These are phyloP conservation scores for Nilaparvata lugens DNA, from an alignment of 1,140 invertebrate genomes.

Conservation along the genomic window DNA sequence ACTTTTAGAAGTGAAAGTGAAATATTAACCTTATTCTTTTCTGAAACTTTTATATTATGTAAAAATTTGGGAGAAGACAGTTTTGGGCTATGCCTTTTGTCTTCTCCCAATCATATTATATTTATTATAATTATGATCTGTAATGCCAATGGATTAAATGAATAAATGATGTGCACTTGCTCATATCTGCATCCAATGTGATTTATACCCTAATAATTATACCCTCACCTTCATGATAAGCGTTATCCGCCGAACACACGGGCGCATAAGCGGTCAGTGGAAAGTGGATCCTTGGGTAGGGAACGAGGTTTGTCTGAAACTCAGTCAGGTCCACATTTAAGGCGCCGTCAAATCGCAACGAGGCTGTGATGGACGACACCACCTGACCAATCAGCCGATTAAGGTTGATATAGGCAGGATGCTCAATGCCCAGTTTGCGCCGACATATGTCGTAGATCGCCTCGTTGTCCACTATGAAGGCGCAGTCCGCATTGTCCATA, in stretches of 20 bases:
- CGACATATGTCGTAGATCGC: slow-evolving; percentile 46
- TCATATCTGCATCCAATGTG: too few species aligned
- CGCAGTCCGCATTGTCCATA: slow-evolving; percentile 52
- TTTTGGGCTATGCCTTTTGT: too few species aligned
- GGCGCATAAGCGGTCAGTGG: slow-evolving; percentile 71
- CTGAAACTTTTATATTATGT: too few species aligned
- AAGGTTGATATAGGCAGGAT: slow-evolving; percentile 49
- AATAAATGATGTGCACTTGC: too few species aligned
- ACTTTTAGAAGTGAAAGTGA: too few species aligned
- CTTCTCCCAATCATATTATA: too few species aligned
- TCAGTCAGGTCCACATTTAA: slow-evolving; percentile 55
- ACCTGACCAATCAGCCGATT: slow-evolving; percentile 48
- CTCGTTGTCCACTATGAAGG: slow-evolving; percentile 56
- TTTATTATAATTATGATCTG: too few species aligned
- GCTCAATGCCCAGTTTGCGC: slow-evolving; percentile 36
- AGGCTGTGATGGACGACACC: slow-evolving; percentile 44
- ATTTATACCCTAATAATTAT: too few species aligned
- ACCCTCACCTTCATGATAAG: slow-evolving; percentile 73
- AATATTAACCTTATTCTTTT: too few species aligned
- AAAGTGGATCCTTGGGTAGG: slow-evolving; percentile 49
- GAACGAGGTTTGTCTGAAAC: slow-evolving; percentile 58
- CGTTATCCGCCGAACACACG: slow-evolving; percentile 71
- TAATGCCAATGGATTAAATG: too few species aligned
- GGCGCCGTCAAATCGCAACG: slow-evolving; percentile 51
- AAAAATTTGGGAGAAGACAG: too few species aligned